These are phyloP conservation scores for Prolemur simus DNA, from an alignment of 2,113 vertebrate species.

Conservation along the genomic window DNA sequence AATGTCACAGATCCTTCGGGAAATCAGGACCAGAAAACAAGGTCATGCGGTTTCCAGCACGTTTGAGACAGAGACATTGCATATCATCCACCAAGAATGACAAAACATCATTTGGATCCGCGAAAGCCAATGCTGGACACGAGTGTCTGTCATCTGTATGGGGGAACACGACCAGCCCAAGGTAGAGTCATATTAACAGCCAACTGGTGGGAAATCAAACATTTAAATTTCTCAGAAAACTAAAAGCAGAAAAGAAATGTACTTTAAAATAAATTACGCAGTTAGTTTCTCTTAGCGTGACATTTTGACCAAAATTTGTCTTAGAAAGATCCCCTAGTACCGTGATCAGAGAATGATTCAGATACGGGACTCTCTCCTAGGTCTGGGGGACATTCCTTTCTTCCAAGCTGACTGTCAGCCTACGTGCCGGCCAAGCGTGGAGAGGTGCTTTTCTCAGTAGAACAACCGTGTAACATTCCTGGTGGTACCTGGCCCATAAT, in stretches of 20 bases:
- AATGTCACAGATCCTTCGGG: not conserved
- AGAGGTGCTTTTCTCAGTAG: not conserved
- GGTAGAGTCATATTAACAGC: not conserved
- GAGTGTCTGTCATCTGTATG: not conserved
- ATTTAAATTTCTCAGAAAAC: not conserved
- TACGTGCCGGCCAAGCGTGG: not conserved
- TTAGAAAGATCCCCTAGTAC: not conserved
- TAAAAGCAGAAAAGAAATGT: not conserved
- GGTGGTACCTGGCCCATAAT: not conserved
- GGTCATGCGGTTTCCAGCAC: not conserved
- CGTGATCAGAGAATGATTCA: not conserved
- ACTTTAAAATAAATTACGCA: not conserved
- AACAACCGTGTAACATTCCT: not conserved
- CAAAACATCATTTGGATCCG: not conserved
- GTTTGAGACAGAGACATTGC: not conserved
- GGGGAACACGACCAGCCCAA: not conserved
- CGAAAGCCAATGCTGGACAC: not conserved
- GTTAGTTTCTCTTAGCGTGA: not conserved
- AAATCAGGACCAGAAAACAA: not conserved
- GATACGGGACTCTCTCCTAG: not conserved
- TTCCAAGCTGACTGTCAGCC: not conserved
- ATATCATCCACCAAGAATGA: not conserved
- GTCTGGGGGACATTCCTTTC: not conserved
- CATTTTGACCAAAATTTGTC: not conserved
- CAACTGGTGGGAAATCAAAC: not conserved